Conservation (phyloP, 2,113 vertebrate genomes). For the Scolopax mira region DNA sequence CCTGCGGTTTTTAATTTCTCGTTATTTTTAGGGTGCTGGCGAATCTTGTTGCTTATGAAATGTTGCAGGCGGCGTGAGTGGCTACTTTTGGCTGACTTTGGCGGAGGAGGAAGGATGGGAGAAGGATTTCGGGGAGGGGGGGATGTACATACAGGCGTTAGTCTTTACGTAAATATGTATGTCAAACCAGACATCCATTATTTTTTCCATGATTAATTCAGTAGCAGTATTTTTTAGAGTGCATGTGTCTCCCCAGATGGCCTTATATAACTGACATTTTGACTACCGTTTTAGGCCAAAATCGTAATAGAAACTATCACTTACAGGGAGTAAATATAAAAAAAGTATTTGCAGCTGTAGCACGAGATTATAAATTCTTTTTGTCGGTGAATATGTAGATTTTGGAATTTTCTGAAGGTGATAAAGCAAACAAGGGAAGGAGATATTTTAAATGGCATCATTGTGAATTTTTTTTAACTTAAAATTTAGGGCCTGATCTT, state of each 20-base stretch:
- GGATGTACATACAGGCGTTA: accelerated
- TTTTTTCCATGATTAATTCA: neutral
- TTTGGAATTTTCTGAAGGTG: neutral
- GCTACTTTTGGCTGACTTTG: neutral
- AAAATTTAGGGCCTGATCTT: neutral
- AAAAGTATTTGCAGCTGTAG: neutral
- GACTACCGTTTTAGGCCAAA: neutral
- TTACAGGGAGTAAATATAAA: neutral
- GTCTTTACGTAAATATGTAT: neutral
- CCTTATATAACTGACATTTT: slow-evolving; percentile 60
- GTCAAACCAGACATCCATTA: neutral
- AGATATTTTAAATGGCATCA: neutral
- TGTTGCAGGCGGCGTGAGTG: neutral
- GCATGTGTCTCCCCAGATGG: neutral
- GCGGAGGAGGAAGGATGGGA: neutral
- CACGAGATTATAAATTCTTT: neutral
- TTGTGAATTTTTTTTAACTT: neutral
- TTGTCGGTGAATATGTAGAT: neutral
- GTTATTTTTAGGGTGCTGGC: neutral
- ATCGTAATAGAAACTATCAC: neutral
- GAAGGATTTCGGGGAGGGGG: neutral
- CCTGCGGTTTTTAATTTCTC: neutral
- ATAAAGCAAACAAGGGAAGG: neutral
- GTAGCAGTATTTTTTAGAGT: neutral
- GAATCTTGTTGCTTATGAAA: neutral